These are phyloP conservation scores for Aptenodytes forsteri DNA, from an alignment of 2,113 vertebrate genomes.

Conservation along the genomic window DNA sequence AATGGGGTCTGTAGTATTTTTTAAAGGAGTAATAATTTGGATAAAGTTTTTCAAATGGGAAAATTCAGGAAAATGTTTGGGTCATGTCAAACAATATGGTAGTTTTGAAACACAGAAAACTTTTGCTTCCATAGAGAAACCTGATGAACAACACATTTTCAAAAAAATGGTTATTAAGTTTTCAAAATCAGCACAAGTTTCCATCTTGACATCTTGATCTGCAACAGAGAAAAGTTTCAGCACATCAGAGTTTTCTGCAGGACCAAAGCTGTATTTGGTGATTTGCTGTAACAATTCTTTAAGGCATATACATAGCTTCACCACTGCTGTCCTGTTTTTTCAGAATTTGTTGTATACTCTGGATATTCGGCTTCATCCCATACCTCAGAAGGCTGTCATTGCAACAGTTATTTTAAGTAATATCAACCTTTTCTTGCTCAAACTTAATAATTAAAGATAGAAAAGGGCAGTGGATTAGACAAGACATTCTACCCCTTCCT, in stretches of 20 bases:
- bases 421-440: background rate
- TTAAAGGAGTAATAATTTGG: background rate
- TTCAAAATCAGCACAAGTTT: background rate
- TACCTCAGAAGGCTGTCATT: background rate
- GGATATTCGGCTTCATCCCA: background rate
- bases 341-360: background rate
- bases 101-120: background rate
- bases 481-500: background rate
- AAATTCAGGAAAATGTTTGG: background rate
- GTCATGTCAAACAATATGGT: background rate
- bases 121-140: background rate
- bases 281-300: background rate
- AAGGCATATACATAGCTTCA: background rate
- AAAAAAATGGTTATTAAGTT: background rate
- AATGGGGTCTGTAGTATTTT: background rate
- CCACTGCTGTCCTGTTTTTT: background rate
- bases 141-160: accelerated
- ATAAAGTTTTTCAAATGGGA: background rate
- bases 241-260: background rate
- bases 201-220: background rate
- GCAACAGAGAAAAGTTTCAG: background rate
- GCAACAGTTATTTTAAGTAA: background rate
- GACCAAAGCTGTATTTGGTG: background rate
- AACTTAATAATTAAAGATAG: background rate
- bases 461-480: background rate